A percentile compares a stretch with the other conserved stretches of the same genome.
These are phyloP conservation scores for Ctenicera cuprea DNA, from an alignment of 2,888 invertebrate genomes.

Conservation along the genomic window DNA sequence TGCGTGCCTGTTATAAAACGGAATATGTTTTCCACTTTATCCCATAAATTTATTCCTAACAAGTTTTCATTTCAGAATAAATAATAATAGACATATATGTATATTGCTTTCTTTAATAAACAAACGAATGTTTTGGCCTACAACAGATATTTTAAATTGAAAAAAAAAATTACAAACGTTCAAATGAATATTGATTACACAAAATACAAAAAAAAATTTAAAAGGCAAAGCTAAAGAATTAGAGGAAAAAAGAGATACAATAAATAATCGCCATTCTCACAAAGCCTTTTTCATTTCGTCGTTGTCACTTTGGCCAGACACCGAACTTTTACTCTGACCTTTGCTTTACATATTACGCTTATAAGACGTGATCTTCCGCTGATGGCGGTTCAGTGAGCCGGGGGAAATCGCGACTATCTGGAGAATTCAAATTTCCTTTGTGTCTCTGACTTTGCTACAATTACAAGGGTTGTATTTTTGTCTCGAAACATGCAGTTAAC, in stretches of 20 bases:
- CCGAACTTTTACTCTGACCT: constrained; percentile 9
- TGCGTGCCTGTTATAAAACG: too few relatives aligned
- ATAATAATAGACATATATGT: too few relatives aligned
- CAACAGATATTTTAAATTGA: too few relatives aligned
- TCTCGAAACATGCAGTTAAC: constrained; percentile 2
- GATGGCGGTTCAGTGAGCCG: constrained; percentile 24
- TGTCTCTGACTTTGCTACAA: constrained; percentile 7
- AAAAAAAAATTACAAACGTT: too few relatives aligned
- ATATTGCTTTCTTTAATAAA: too few relatives aligned
- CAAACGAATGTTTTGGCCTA: too few relatives aligned
- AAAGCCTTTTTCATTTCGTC: constrained; percentile 8
- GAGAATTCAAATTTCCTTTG: constrained; percentile 30
- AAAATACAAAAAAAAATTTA: background rate
- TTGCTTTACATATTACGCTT: constrained; percentile 22
- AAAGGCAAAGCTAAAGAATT: background rate
- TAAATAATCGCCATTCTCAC: constrained; percentile 13
- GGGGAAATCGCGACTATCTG: constrained; percentile 26
- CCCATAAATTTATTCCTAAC: too few relatives aligned
- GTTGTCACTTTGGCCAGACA: constrained; percentile 21
- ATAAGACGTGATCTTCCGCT: constrained; percentile 29
- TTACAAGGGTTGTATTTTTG: constrained; percentile 17
- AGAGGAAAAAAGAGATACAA: background rate
- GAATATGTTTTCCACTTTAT: too few relatives aligned
- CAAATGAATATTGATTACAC: too few relatives aligned
- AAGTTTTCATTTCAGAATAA: too few relatives aligned